Evolutionary conservation across 2,888 invertebrate species (phyloP), one percentile per base, ranked within the genome.

Genomic region (Clanis bilineata): DNA sequence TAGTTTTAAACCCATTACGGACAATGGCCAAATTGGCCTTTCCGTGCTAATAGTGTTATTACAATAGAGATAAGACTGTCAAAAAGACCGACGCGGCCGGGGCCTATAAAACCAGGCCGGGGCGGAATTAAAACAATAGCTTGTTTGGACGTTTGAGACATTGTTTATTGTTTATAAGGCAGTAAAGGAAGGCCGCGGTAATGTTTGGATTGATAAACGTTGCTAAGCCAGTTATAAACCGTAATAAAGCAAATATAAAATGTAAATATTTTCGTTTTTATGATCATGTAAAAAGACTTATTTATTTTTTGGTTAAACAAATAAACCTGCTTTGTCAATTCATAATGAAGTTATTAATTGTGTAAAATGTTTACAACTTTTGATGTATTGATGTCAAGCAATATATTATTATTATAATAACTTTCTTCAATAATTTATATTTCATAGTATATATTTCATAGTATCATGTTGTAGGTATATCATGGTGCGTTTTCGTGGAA

Each of bases 11-110:
- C 66, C 63, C 45, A 60, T 64, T 63, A 63, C 58, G 69, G 61
- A 79, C 73, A 76, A 77, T 66, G 61, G 64, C 3, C 45, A 47
- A 47, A 63, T 58, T 57, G 60, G 65, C 66, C 64, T 63, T 59
- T 12, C 44, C 59, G 23, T 44, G 59, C 66, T 65, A 67, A 71
- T 62, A 64, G 63, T 57, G 45, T 38, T 57, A 56, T 9, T 57
- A 73, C 67, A 73, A 72, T 69, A 67, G 56, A 71, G 72, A 70
- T 71, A 69, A 64, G 63, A 62, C 62, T 62, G 44, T 70, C 72
- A 82, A 82, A 80, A 73, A 63, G 54, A 68, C 81, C 81, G 82
- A 65, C 74, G 6, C 18, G 10, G 18, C 18, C 32, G 10, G 28
- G 62, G 44, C 41, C 57, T 51, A 58, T 59, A 60, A 59, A 58